Evolutionary conservation across 1,140 invertebrate genomes (phyloP).

Genomic region (Atopsyche davidsoni): DNA sequence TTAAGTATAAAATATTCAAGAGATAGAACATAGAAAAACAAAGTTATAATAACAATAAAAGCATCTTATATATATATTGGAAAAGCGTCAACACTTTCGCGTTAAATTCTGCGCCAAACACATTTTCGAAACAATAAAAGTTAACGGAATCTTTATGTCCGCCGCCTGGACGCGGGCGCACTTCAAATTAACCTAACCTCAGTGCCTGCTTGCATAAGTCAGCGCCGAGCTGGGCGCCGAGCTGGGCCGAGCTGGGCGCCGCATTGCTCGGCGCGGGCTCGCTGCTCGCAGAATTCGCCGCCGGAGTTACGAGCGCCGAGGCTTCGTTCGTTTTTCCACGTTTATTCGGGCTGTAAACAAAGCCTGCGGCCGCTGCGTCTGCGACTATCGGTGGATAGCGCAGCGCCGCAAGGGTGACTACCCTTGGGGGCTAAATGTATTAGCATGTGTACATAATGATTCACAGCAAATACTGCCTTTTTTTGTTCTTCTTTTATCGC

Average conservation of each 20-base stretch:
- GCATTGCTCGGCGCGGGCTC: slow-evolving; percentile 21
- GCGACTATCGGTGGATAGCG: slow-evolving; percentile 7
- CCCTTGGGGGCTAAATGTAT: too few species aligned
- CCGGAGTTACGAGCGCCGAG: slow-evolving; percentile 19
- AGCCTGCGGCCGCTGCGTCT: slow-evolving; percentile 12
- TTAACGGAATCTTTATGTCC: slow-evolving; percentile 10
- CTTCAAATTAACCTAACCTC: slow-evolving; percentile 24
- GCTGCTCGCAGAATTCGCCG: slow-evolving; percentile 16
- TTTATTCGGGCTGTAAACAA: slow-evolving; percentile 29
- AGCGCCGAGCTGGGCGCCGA: slow-evolving; percentile 4
- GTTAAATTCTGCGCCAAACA: too few species aligned
- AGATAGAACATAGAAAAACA: too few species aligned
- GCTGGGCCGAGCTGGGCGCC: slow-evolving; percentile 16
- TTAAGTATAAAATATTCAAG: too few species aligned
- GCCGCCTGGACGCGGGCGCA: slow-evolving; percentile 8
- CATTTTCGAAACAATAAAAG: slow-evolving; percentile 1
- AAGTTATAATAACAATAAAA: too few species aligned
- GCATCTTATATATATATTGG: too few species aligned
- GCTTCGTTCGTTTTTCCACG: slow-evolving; percentile 26
- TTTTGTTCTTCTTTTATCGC: too few species aligned
- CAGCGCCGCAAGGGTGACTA: not conserved
- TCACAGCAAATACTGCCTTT: too few species aligned
- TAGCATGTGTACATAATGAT: too few species aligned
- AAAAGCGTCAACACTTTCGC: too few species aligned
- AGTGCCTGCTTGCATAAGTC: slow-evolving; percentile 20